Evolutionary conservation across 2,113 vertebrate species (phyloP).

Genomic region (Jaculus jaculus): DNA sequence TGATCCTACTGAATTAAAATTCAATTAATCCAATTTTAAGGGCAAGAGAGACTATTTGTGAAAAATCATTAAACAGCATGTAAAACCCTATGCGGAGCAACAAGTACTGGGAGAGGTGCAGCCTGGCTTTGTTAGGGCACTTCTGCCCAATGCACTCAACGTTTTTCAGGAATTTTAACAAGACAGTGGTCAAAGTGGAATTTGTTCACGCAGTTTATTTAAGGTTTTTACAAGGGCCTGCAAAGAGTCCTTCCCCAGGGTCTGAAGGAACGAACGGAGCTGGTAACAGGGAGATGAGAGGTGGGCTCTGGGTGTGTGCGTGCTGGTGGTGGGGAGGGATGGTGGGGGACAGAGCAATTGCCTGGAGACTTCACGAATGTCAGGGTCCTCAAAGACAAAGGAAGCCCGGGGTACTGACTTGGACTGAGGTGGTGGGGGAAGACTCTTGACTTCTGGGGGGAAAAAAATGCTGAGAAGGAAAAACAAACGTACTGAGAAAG

Average conservation of each 20-base stretch:
- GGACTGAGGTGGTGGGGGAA: not conserved
- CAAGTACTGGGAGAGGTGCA: not conserved
- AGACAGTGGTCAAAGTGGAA: conserved; percentile 78
- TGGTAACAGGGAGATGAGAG: not conserved
- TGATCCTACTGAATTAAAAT: conserved; percentile 73
- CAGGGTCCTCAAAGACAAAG: not conserved
- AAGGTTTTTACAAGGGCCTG: conserved; percentile 78
- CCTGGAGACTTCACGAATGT: not conserved
- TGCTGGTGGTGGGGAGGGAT: not conserved
- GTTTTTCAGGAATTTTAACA: conserved; percentile 81
- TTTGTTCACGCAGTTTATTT: conserved; percentile 74
- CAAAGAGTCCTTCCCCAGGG: conserved; percentile 50
- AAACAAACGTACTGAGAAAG: not conserved
- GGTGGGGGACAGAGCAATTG: not conserved
- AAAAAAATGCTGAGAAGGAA: not conserved
- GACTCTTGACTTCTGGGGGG: not conserved
- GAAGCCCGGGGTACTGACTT: not conserved
- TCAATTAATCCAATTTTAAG: conserved; percentile 75
- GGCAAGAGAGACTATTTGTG: conserved; percentile 70
- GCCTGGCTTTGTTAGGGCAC: conserved; percentile 68
- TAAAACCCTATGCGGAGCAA: conserved; percentile 66
- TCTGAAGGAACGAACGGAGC: not conserved
- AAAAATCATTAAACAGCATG: conserved; percentile 76
- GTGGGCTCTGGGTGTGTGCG: not conserved
- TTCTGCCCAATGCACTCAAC: conserved; percentile 63